Evolutionary conservation across 2,888 invertebrate genomes (phyloP).

Genomic region (Patella caerulea): DNA sequence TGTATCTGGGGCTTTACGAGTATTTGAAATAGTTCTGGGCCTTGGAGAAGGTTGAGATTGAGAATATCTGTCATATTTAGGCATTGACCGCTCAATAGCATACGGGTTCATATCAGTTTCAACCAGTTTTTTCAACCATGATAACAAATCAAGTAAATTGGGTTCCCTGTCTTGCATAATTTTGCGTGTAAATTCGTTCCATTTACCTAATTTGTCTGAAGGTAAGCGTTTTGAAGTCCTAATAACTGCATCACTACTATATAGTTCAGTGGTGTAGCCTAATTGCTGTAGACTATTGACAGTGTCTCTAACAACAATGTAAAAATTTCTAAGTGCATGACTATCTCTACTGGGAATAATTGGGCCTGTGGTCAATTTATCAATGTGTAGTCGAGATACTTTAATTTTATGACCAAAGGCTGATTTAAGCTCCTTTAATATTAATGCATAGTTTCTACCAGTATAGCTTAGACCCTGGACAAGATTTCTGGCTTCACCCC

Average conservation of each 20-base stretch:
- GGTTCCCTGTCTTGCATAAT: not conserved
- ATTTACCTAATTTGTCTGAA: not conserved
- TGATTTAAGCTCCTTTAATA: not conserved
- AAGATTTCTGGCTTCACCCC: not conserved
- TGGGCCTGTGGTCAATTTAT: not conserved
- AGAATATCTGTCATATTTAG: too few species aligned
- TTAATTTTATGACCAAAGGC: not conserved
- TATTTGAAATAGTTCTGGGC: too few species aligned
- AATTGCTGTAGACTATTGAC: not conserved
- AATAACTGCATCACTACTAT: slow-evolving; percentile 3
- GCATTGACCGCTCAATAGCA: not conserved
- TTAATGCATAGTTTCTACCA: not conserved
- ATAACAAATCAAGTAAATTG: not conserved
- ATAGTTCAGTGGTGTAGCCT: not conserved
- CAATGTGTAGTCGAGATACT: not conserved
- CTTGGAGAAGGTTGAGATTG: too few species aligned
- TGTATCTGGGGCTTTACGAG: too few species aligned
- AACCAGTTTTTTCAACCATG: not conserved
- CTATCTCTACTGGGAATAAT: not conserved
- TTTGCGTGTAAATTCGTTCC: not conserved
- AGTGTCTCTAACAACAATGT: not conserved
- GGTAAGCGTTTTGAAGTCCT: not conserved
- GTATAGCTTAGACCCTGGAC: not conserved
- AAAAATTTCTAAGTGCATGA: not conserved
- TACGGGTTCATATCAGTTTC: not conserved